Percentiles rank a stretch among this genome's conserved stretches.
Conservation (phyloP, 2,888 invertebrate genomes). For the Lithophane ornitopus region DNA sequence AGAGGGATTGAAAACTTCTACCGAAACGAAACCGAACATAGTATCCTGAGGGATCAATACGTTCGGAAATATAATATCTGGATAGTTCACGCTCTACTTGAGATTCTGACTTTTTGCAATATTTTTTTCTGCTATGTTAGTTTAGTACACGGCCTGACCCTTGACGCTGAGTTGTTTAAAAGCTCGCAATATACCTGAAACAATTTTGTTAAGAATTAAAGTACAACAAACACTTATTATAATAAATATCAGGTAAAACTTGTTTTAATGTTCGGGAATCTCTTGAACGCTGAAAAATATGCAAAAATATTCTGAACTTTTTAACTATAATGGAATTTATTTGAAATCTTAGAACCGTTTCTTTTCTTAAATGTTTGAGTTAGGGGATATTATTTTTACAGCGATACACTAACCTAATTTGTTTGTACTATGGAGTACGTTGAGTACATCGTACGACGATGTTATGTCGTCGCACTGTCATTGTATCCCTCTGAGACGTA, state of each 20-base stretch:
- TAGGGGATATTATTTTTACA: constrained; percentile 47
- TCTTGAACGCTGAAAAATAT: constrained; percentile 54
- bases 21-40: constrained; percentile 88
- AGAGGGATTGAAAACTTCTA: constrained; percentile 89
- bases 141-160: constrained; percentile 70
- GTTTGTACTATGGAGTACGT: constrained; percentile 53
- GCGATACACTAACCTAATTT: constrained; percentile 56
- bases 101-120: constrained; percentile 75
- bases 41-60: constrained; percentile 89
- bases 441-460: constrained; percentile 63
- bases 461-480: constrained; percentile 76
- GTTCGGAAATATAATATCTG: constrained; percentile 88
- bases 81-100: constrained; percentile 83
- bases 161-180: constrained; percentile 61
- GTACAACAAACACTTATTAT: constrained; percentile 43
- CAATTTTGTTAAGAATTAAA: constrained; percentile 41
- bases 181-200: constrained; percentile 44
- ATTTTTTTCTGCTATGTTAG: constrained; percentile 79
- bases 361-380: constrained; percentile 48
- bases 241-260: constrained; percentile 49
- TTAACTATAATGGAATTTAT: constrained; percentile 58
- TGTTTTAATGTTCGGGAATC: constrained; percentile 50
- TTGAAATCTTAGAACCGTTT: constrained; percentile 48
- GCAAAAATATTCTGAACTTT: constrained; percentile 59
- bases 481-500: constrained; percentile 84